Evolutionary conservation across 1,140 invertebrate species (phyloP).

Genomic region (Diuraphis noxia): DNA sequence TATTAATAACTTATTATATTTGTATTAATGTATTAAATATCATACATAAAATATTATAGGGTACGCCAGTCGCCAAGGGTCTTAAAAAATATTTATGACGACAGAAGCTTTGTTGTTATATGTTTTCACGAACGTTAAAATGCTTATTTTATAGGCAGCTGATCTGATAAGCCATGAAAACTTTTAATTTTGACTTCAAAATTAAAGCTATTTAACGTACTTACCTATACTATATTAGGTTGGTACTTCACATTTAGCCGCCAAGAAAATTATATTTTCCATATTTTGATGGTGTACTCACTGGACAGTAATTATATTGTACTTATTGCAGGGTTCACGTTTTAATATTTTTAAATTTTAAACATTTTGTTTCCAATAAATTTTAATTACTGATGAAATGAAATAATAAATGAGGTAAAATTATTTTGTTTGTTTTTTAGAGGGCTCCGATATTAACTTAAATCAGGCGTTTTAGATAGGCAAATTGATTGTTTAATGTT

Average conservation of each 20-base stretch:
- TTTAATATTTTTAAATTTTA: background rate
- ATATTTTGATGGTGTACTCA: background rate
- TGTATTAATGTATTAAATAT: background rate
- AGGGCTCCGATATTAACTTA: background rate
- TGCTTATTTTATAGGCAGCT: too few relatives aligned
- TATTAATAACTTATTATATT: too few relatives aligned
- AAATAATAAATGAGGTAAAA: background rate
- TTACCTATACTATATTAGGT: background rate
- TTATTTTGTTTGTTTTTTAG: background rate
- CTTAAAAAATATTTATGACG: background rate
- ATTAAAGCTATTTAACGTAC: background rate
- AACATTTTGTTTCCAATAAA: background rate
- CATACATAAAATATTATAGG: background rate
- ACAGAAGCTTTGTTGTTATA: background rate
- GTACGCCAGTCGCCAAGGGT: background rate
- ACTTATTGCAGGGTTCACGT: background rate
- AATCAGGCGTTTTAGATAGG: slow-evolving; percentile 27
- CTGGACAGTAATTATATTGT: background rate
- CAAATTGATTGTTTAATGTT: background rate
- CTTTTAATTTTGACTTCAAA: background rate
- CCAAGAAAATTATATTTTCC: background rate
- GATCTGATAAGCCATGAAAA: background rate
- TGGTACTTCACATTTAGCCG: background rate
- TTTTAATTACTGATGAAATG: background rate
- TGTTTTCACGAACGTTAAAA: background rate